Base-by-base conservation (phyloP, 1,140 invertebrate species). In the Papilio aristodemus region DNA sequence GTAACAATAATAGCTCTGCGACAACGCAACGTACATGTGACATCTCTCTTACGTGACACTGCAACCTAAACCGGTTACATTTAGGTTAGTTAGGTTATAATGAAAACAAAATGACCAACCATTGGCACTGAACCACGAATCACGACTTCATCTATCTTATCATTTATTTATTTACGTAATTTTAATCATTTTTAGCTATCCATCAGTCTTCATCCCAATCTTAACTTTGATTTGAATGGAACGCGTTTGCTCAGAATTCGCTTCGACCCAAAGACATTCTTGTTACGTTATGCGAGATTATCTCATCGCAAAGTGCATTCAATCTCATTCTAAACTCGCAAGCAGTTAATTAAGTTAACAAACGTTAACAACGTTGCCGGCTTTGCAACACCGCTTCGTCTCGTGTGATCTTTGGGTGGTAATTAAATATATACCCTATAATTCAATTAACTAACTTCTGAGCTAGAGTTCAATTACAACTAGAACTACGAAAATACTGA, bases 221-320 rank as follows among this genome's bases (percentile, higher is more conserved):
- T 7, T 6, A 9, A 0, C 43, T 46, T 39, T 10, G 38, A n/a
- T 39, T 46, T 19, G 1, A 19, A 9, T 46, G 1, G 43, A 19
- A 8, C 10, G 43, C 43, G 7, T 50, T 46, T 50, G 9, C 9
- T 11, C 46, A 50, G 17, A 3, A 17, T 7, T 17, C 14, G 46
- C 17, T 50, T 50, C 11, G 46, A 50, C 11, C 8, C 6, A 22
- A 11, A 50, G 46, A 3, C 8, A 17, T 41, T 7, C 19, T 19
- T 46, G 43, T 46, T 46, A 46, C 17, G 43, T 46, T 46, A 46
- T 19, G 17, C 9, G 19, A 17, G 10, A 50, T 50, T 19, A 25
- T 50, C 8, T 50, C 14, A 50, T 50, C 46, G 19, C 46, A 50
- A 50, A 50, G 9, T 50, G 46, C 19, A 50, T 43, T n/a, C n/a